Evolutionary conservation across 2,113 vertebrate genomes (phyloP).

Genomic region (Nesoenas mayeri): DNA sequence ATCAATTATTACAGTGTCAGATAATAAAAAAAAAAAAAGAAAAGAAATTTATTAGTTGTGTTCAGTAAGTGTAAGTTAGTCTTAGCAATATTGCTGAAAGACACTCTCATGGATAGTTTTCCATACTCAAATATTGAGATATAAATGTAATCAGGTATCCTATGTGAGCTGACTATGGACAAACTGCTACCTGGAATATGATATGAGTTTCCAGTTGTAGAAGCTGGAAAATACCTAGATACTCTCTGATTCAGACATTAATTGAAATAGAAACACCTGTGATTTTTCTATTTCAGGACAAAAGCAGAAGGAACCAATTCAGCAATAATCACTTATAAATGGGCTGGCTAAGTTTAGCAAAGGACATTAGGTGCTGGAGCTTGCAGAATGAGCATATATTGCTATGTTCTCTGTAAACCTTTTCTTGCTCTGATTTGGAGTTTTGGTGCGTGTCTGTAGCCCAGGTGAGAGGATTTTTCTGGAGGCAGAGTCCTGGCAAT

Average conservation of each 20-base stretch:
- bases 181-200: neutral
- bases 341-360: neutral
- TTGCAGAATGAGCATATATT: neutral
- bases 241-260: neutral
- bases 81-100: neutral
- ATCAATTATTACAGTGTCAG: neutral
- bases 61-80: neutral
- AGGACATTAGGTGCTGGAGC: neutral
- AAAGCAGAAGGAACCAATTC: neutral
- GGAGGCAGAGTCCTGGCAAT: neutral
- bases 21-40: neutral
- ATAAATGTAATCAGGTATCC: neutral
- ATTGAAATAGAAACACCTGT: neutral
- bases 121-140: neutral
- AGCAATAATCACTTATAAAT: neutral
- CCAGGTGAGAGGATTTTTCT: neutral
- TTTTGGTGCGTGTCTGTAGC: neutral
- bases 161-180: neutral
- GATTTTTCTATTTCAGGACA: neutral
- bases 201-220: neutral
- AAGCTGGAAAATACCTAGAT: neutral
- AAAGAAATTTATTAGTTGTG: neutral
- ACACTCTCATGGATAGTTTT: neutral
- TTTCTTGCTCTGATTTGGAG: neutral
- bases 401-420: rapidly evolving